Evolutionary conservation across 2,113 vertebrate species (phyloP), one percentile per base, ranked within the genome.

Genomic region (Dicentrarchus labrax): DNA sequence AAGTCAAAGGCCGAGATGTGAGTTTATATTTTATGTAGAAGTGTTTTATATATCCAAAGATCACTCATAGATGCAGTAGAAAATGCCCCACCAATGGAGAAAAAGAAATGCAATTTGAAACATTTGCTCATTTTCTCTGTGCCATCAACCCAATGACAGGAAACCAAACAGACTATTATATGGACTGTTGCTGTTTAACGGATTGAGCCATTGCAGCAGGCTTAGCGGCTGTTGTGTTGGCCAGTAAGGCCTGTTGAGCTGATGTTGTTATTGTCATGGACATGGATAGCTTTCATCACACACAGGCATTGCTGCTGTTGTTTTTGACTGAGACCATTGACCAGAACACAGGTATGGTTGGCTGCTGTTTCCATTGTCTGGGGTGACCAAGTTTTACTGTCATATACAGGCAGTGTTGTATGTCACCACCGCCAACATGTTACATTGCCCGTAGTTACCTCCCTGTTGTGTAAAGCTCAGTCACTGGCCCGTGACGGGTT

Each of bases 271-370:
- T 85, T 78, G 85, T 84, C 4, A 1, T 39, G 16, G 86, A 81
- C 62, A 81, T 60, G 64, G 84, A 88, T 84, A 43, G 50, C 57
- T 64, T 83, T 84, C 89, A 80, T 78, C 83, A 79, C 51, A 76
- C 73, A 75, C 67, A 88, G 89, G 86, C 91, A 64, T 61, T 53
- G 17, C 91, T 90, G 92, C 88, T 93, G 91, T 85, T 88, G 93
- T 90, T 90, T 88, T 86, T 85, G 72, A 82, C 76, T 16, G 43
- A 56, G 79, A 83, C 60, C 89, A 86, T 64, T 78, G 82, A 88
- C 80, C 24, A 41, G 80, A 84, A 53, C 56, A 11, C 10, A n/a
- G 54, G 4, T 54, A 64, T 79, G 67, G 60, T 12, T 68, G 86
- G 41, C 88, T 91, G 69, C 83, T 85, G 82, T 87, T 60, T 30